Conservation (phyloP, 2,113 vertebrate genomes). For the Ciconia maguari region DNA sequence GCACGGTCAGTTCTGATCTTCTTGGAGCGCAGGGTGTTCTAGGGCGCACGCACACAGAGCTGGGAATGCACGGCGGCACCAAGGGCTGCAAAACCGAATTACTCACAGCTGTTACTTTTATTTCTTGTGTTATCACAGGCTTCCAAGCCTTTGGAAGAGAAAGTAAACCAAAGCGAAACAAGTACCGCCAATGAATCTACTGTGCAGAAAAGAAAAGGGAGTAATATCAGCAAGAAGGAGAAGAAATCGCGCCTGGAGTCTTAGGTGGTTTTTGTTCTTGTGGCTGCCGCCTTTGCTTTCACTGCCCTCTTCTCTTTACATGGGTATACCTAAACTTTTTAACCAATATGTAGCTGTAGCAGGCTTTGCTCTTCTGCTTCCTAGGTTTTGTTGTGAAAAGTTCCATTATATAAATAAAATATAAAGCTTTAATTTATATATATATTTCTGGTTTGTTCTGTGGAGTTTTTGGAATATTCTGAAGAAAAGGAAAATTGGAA, state of each 20-base stretch:
- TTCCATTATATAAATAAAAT: background rate
- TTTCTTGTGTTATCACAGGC: background rate
- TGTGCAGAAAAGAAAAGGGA: slow-evolving; percentile 42
- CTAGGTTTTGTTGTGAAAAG: background rate
- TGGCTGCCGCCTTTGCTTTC: background rate
- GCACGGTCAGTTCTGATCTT: fast-evolving
- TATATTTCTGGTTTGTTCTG: background rate
- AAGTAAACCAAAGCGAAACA: background rate
- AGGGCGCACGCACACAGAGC: fast-evolving
- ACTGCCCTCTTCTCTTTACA: background rate
- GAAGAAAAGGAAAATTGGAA: background rate
- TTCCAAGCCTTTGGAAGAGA: slow-evolving; percentile 1
- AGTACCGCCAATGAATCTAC: fast-evolving
- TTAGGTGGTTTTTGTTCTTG: background rate
- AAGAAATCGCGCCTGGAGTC: slow-evolving; percentile 5
- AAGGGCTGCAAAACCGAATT: background rate
- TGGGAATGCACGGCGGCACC: background rate
- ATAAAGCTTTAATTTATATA: background rate
- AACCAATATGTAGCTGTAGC: too few species aligned
- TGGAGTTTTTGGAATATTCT: background rate
- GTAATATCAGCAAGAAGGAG: background rate
- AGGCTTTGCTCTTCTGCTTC: background rate
- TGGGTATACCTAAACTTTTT: background rate
- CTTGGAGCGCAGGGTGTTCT: fast-evolving
- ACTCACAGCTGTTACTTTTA: background rate